Evolutionary conservation across 1,140 invertebrate species (phyloP).

Genomic region (Sitodiplosis mosellana): DNA sequence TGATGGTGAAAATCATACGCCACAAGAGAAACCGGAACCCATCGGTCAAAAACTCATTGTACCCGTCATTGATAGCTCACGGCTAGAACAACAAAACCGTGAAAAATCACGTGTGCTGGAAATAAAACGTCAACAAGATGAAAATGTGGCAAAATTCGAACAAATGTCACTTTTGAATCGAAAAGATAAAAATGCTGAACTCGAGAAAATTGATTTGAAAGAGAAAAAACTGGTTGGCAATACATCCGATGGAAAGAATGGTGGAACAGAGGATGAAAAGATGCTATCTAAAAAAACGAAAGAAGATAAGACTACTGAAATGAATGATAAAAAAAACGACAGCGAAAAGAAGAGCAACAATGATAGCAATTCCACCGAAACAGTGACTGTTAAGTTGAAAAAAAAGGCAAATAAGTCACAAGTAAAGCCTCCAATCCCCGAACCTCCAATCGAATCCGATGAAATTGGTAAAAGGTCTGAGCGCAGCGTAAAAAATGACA

Average conservation of each 20-base stretch:
- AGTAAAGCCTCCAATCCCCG: neutral
- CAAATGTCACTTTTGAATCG: slow-evolving; percentile 23
- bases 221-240: slow-evolving; percentile 2
- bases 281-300: neutral
- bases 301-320: neutral
- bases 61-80: slow-evolving; percentile 17
- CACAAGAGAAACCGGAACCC: slow-evolving; percentile 14
- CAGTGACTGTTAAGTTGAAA: neutral
- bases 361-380: neutral
- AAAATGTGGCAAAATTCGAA: slow-evolving; percentile 28
- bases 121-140: slow-evolving; percentile 24
- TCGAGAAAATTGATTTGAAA: too few species aligned
- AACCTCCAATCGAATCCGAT: neutral
- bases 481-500: too few species aligned
- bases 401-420: neutral
- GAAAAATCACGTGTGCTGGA: slow-evolving; percentile 10
- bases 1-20: neutral
- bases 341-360: too few species aligned
- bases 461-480: neutral
- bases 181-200: neutral
- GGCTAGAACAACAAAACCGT: slow-evolving; percentile 7
- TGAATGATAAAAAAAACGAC: neutral
- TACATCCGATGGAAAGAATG: neutral
- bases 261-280: neutral
- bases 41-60: slow-evolving; percentile 20